Conservation (phyloP, 2,888 invertebrate genomes). For the Sphaeridia pumilis region DNA sequence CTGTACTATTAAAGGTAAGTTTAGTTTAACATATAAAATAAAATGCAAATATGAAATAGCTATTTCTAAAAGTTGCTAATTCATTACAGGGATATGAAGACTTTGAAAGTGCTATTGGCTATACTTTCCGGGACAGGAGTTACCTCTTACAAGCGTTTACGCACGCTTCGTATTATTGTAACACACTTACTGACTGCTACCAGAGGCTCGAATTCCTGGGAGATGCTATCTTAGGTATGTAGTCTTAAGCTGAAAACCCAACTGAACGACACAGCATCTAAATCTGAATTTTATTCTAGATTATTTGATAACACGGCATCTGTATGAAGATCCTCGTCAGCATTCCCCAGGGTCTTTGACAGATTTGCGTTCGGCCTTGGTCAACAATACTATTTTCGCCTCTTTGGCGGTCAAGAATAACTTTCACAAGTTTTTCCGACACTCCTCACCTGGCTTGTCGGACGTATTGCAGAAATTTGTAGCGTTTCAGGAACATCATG, state of each 20-base stretch:
- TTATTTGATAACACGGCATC: slow-evolving; percentile 77
- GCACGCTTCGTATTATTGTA: slow-evolving; percentile 92
- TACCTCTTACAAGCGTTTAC: slow-evolving; percentile 93
- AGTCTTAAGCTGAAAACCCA: too few species aligned
- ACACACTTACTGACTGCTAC: slow-evolving; percentile 93
- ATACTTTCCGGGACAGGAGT: slow-evolving; percentile 75
- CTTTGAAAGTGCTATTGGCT: slow-evolving; percentile 69
- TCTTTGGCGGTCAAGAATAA: slow-evolving; percentile 90
- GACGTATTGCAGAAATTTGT: slow-evolving; percentile 92
- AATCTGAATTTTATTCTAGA: too few species aligned
- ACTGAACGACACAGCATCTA: not conserved
- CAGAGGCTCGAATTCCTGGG: slow-evolving; percentile 92
- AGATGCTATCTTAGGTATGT: slow-evolving; percentile 78
- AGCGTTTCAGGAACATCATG: slow-evolving; percentile 83
- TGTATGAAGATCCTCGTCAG: slow-evolving; percentile 85
- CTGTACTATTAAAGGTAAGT: slow-evolving; percentile 51
- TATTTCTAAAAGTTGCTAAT: not conserved
- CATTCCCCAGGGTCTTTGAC: slow-evolving; percentile 95
- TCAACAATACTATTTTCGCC: slow-evolving; percentile 99
- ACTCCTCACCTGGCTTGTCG: slow-evolving; percentile 84
- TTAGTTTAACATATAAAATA: not conserved
- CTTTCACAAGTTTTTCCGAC: slow-evolving; percentile 91
- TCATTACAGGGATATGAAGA: slow-evolving; percentile 66
- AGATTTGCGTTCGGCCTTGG: slow-evolving; percentile 93
- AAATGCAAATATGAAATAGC: not conserved